Evolutionary conservation across 2,113 vertebrate genomes (phyloP).

Genomic region (Thermophis baileyi): DNA sequence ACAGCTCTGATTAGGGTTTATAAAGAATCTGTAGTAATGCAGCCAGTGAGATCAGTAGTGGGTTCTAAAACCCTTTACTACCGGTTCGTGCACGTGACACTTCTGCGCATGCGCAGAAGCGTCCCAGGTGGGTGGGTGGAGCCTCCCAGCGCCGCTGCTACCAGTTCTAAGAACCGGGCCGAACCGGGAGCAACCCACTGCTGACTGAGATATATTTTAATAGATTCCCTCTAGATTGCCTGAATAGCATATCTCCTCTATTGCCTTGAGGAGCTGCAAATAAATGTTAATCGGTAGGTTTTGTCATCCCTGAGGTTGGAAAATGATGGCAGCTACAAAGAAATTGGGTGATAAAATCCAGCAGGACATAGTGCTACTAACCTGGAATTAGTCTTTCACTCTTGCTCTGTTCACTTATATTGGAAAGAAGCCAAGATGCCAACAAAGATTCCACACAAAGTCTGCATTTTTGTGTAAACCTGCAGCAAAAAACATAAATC

Average conservation of each 20-base stretch:
- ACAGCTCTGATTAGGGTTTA: conserved; percentile 21
- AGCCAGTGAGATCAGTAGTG: too few relatives aligned
- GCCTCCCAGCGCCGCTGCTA: too few relatives aligned
- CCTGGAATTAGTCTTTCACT: neutral
- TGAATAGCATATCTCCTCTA: neutral
- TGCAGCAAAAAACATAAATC: conserved; percentile 6
- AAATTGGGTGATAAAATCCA: neutral
- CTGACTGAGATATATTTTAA: conserved; percentile 23
- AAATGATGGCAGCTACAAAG: neutral
- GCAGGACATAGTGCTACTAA: neutral
- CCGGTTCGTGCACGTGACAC: too few relatives aligned
- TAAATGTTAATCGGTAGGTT: conserved; percentile 2
- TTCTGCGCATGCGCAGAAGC: too few relatives aligned
- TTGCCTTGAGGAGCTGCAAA: conserved; percentile 2
- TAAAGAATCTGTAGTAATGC: conserved; percentile 22
- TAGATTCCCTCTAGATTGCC: conserved; percentile 19
- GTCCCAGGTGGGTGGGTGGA: too few relatives aligned
- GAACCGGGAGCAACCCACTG: too few relatives aligned
- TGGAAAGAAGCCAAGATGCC: neutral
- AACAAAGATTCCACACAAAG: neutral
- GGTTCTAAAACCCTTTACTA: too few relatives aligned
- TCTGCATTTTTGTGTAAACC: conserved; percentile 12
- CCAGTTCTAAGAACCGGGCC: too few relatives aligned
- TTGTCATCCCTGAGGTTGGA: neutral
- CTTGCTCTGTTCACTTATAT: neutral